A percentile compares a stretch with the other conserved stretches of the same genome.
These are phyloP conservation scores for Ceriagrion tenellum DNA, from an alignment of 2,888 invertebrate species.

Conservation along the genomic window DNA sequence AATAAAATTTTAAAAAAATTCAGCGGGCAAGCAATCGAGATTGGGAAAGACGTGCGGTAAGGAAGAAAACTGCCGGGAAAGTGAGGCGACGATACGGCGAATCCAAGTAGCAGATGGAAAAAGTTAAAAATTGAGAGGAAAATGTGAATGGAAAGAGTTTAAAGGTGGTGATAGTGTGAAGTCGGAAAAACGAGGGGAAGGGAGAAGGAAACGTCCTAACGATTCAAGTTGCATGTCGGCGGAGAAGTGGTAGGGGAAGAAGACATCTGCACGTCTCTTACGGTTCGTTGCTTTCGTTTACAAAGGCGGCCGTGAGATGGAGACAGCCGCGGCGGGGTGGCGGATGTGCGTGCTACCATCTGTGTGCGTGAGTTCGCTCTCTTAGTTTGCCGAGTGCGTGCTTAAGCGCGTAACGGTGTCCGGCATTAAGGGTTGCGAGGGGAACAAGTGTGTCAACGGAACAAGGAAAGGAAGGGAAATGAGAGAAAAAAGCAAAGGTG, in stretches of 20 bases:
- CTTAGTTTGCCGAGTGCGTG: not conserved
- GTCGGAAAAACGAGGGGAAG: not conserved
- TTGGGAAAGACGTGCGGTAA: not conserved
- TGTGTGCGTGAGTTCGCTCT: not conserved
- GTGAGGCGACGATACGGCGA: not conserved
- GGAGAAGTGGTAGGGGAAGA: not conserved
- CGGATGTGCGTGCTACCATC: not conserved
- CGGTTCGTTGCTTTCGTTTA: not conserved
- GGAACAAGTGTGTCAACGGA: too few relatives aligned
- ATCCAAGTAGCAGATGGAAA: not conserved
- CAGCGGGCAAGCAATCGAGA: not conserved
- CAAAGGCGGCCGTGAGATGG: not conserved
- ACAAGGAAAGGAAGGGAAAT: not conserved
- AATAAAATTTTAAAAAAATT: not conserved
- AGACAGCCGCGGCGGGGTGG: not conserved
- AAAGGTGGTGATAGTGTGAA: not conserved
- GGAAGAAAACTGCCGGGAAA: too few relatives aligned
- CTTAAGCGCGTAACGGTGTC: not conserved
- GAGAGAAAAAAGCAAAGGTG: not conserved
- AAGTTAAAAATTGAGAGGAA: not conserved
- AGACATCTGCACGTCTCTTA: slow-evolving; percentile 12
- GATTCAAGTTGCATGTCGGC: not conserved
- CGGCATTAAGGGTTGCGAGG: not conserved
- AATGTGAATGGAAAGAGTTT: not conserved
- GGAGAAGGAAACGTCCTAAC: not conserved